Evolutionary conservation across 2,888 invertebrate species (phyloP).

Genomic region (Plagiodera versicolora): DNA sequence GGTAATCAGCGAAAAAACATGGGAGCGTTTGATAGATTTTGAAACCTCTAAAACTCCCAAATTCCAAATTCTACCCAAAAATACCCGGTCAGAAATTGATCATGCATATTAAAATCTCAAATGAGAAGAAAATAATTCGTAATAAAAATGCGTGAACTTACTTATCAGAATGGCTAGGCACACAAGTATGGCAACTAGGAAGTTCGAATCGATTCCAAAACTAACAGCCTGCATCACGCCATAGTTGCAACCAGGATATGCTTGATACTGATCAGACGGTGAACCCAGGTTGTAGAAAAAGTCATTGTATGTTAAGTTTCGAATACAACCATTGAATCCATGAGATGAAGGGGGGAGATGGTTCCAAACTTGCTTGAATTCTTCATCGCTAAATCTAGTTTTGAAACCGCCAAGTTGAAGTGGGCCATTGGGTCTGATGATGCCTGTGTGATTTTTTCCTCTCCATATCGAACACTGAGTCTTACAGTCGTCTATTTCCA

Average conservation of each 20-base stretch:
- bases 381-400: slow-evolving; percentile 65
- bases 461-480: slow-evolving; percentile 48
- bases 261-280: slow-evolving; percentile 68
- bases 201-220: slow-evolving; percentile 83
- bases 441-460: slow-evolving; percentile 40
- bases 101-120: no score
- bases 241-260: slow-evolving; percentile 73
- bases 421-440: slow-evolving; percentile 75
- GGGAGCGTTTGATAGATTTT: no score
- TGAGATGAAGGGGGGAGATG: slow-evolving; percentile 68
- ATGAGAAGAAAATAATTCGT: background rate
- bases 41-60: no score
- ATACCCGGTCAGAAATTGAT: no score
- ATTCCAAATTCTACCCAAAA: no score
- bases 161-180: slow-evolving; percentile 82
- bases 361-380: slow-evolving; percentile 68
- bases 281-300: slow-evolving; percentile 87
- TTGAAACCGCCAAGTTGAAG: slow-evolving; percentile 82
- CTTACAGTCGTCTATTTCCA: slow-evolving; percentile 52
- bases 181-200: slow-evolving; percentile 86
- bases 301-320: slow-evolving; percentile 85
- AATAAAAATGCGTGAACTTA: slow-evolving; percentile 57
- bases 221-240: slow-evolving; percentile 76
- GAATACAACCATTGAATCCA: slow-evolving; percentile 86
- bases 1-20: no score